Base-by-base conservation (phyloP, 2,797 vertebrate genomes). In the Uromys caudimaculatus region DNA sequence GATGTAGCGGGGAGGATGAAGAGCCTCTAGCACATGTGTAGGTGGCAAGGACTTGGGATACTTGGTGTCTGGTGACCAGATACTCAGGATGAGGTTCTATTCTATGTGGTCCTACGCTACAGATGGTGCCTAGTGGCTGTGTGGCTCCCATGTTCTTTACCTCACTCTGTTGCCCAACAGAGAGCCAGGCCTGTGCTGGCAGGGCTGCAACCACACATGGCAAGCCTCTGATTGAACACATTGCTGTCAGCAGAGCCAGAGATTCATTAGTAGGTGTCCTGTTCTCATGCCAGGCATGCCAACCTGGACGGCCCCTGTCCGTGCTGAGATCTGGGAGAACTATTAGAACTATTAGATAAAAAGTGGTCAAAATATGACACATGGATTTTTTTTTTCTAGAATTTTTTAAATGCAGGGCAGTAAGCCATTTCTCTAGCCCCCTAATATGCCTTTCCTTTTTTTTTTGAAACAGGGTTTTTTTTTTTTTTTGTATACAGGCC, bases 211-310 rank as follows among this genome's bases (percentile, higher is more conserved):
- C 64, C 23, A 13, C 23, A 12, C 38, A 27, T n/a, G 23, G n/a
- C 41, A 50, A 54, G n/a, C 29, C 8, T 64, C 44, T 27, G 73
- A 47, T 10, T 14, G 91, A 47, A 38, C 14, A 38, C 19, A 27
- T 32, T 44, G 84, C 60, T 35, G 21, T 23, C 44, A 52, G 19
- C 62, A 67, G 62, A 86, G 44, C 44, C 32, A 86, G 84, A 13
- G 84, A 29, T 27, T 17, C 44, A 9, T 44, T 13, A 47, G 47
- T n/a, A 4, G 64, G 54, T 41, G 17, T 62, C 44, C 38, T 67
- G 1, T 24, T 0, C 1, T 0, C 17, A 16, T 0, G 29, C 84
- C 8, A 16, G 16, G 87, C 12, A 17, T 3, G 19, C 56, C 0
- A 69, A 24, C 44, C 1, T 1, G 13, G 3, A 24, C 38, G 27